Evolutionary conservation across 2,888 invertebrate genomes (phyloP).

Genomic region (Drosophila dives): DNA sequence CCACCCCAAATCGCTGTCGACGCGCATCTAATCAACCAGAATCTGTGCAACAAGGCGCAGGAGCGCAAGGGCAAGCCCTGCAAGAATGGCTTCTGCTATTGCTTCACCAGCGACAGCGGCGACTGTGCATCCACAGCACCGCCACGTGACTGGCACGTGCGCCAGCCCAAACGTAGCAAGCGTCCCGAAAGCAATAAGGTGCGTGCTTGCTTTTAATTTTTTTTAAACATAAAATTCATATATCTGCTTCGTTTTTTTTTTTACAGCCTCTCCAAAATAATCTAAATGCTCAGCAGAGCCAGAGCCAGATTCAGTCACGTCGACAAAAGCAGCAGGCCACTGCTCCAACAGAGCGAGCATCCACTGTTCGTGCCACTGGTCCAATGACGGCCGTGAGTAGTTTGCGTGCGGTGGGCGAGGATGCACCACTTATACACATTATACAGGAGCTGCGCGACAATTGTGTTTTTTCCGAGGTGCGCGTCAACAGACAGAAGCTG

Average conservation of each 20-base stretch:
- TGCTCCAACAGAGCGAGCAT: background rate
- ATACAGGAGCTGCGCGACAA: constrained; percentile 83
- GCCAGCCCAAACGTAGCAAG: constrained; percentile 67
- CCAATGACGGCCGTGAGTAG: constrained; percentile 73
- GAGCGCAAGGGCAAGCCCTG: constrained; percentile 83
- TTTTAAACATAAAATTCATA: background rate
- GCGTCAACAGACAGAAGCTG: constrained; percentile 80
- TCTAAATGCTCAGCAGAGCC: constrained; percentile 33
- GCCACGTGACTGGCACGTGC: constrained; percentile 67
- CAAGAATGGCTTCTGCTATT: constrained; percentile 84
- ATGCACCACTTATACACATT: constrained; percentile 83
- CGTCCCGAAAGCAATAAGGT: constrained; percentile 71
- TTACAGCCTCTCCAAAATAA: constrained; percentile 41
- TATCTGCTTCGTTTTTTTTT: constrained; percentile 1
- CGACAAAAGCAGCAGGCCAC: constrained; percentile 32
- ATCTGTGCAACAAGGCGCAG: constrained; percentile 81
- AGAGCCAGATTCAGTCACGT: constrained; percentile 25
- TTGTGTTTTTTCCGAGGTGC: constrained; percentile 83
- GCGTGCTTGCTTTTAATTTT: background rate
- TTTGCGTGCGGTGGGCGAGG: constrained; percentile 59
- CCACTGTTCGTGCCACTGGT: constrained; percentile 8
- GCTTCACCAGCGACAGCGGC: constrained; percentile 84
- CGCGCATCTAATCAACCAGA: constrained; percentile 81
- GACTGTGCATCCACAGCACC: constrained; percentile 64
- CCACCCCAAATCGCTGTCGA: constrained; percentile 50